Conservation (phyloP, 2,113 vertebrate genomes). For the Halcyon malimbica region DNA sequence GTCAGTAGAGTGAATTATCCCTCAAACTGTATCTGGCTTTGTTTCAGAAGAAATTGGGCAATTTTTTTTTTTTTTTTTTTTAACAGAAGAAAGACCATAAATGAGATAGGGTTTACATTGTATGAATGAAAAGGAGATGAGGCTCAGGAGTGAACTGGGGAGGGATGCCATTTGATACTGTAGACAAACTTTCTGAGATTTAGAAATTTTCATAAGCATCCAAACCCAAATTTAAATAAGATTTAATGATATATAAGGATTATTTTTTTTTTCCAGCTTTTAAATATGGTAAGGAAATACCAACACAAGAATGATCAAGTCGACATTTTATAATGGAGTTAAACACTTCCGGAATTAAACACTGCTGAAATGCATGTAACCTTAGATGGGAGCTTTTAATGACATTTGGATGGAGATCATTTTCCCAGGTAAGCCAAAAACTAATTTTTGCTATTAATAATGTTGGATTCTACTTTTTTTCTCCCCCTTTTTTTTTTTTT, state of each 20-base stretch:
- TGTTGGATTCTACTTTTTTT: background rate
- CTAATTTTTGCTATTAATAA: background rate
- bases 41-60: background rate
- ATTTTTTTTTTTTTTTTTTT: background rate
- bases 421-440: background rate
- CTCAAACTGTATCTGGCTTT: background rate
- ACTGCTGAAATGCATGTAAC: background rate
- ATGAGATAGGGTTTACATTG: background rate
- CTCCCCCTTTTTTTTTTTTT: background rate
- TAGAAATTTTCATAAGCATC: background rate
- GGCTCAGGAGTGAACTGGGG: background rate
- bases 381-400: background rate
- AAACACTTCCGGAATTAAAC: background rate
- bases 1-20: background rate
- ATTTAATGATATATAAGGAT: background rate
- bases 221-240: background rate
- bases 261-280: background rate
- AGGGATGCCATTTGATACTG: background rate
- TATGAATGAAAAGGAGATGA: background rate
- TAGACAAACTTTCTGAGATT: background rate
- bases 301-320: background rate
- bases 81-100: background rate
- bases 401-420: background rate
- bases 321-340: background rate
- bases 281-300: background rate